phyloP scores from a whole-genome alignment of 2,113 vertebrate species.

The Orycteropus afer region DNA sequence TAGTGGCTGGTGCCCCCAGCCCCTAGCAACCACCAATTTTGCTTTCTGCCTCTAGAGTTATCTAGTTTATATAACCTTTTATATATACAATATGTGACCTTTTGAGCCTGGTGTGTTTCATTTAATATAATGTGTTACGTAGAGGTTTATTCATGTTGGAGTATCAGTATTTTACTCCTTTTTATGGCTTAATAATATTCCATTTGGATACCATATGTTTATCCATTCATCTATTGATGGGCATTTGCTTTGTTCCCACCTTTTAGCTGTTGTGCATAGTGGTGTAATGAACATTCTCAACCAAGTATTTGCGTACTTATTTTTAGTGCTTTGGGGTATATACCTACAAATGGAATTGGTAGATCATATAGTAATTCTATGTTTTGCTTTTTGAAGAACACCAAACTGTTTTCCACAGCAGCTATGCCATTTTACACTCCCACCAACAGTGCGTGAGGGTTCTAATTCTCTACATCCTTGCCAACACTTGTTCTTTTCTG shows the following conservation, averaged over 20 bases:
- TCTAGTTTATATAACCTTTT: neutral
- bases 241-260: neutral
- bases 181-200: neutral
- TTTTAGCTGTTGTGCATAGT: neutral
- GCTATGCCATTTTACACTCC: neutral
- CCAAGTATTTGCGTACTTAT: neutral
- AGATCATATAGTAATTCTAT: neutral
- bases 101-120: constrained; percentile 20
- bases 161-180: neutral
- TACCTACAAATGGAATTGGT: neutral
- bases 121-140: constrained; percentile 27
- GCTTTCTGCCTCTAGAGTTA: constrained; percentile 11
- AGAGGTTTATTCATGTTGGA: neutral
- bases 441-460: neutral
- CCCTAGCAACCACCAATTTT: constrained; percentile 2
- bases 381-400: neutral
- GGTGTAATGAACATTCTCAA: neutral
- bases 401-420: neutral
- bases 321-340: constrained; percentile 8
- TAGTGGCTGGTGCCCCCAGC: too few relatives aligned
- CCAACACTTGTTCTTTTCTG: too few relatives aligned
- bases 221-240: neutral
- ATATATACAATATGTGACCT: neutral
- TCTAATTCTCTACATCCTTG: neutral
- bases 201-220: neutral